Percentiles rank a stretch among this genome's conserved stretches.
phyloP scores from a whole-genome alignment of 2,888 invertebrate species.

The Melangyna quadrimaculata region DNA sequence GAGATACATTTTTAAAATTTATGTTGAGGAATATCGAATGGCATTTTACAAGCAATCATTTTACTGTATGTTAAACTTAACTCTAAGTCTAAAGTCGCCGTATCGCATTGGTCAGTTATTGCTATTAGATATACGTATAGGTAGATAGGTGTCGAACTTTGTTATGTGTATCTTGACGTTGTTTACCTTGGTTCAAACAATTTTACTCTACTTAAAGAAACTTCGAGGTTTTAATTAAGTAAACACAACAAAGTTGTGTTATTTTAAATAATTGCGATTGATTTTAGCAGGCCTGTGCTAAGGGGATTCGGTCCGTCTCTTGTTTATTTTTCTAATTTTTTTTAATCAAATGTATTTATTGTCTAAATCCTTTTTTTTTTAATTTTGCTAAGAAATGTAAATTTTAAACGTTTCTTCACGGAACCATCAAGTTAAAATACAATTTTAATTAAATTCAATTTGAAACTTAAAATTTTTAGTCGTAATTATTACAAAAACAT shows the following conservation, averaged over 20 bases:
- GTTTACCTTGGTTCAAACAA: conserved; percentile 41
- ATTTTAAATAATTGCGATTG: neutral
- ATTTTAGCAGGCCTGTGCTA: neutral
- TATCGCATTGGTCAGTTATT: neutral
- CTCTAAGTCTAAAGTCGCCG: neutral
- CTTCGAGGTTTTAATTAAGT: neutral
- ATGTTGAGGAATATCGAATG: conserved; percentile 4
- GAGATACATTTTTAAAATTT: neutral
- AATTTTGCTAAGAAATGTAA: too few relatives aligned
- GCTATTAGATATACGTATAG: neutral
- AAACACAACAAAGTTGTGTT: neutral
- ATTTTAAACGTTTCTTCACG: too few relatives aligned
- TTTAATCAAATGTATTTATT: too few relatives aligned
- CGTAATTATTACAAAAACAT: too few relatives aligned
- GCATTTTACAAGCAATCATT: conserved; percentile 1
- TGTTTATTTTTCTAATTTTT: too few relatives aligned
- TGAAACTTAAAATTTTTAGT: too few relatives aligned
- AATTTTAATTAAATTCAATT: too few relatives aligned
- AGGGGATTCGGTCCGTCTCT: neutral
- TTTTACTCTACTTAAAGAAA: neutral
- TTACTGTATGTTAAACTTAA: neutral
- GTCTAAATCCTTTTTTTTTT: too few relatives aligned
- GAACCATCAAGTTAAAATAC: too few relatives aligned
- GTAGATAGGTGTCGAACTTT: neutral
- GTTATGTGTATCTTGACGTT: neutral